These are phyloP conservation scores for Prunella strophiata DNA, from an alignment of 2,797 vertebrate genomes.

Conservation along the genomic window DNA sequence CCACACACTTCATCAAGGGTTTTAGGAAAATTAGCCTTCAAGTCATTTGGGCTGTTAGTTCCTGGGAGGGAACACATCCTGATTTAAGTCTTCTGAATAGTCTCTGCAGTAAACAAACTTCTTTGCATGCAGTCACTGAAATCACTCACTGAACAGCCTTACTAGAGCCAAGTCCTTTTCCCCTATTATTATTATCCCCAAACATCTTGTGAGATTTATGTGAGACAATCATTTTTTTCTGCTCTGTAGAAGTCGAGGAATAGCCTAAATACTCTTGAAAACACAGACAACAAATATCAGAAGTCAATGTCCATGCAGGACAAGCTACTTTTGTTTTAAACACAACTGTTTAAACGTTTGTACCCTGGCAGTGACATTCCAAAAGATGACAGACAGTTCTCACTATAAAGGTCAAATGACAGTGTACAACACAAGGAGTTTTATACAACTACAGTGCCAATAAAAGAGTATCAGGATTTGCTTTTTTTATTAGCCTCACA, in stretches of 20 bases:
- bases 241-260: neutral
- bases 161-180: neutral
- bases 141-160: neutral
- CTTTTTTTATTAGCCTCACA: neutral
- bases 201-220: neutral
- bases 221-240: neutral
- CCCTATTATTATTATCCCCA: neutral
- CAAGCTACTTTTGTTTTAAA: neutral
- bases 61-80: neutral
- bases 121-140: neutral
- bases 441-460: neutral
- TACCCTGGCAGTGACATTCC: neutral
- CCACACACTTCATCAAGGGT: neutral
- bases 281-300: neutral
- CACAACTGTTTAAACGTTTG: neutral
- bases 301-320: neutral
- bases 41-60: neutral
- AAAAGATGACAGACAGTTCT: neutral
- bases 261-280: neutral
- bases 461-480: neutral
- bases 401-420: neutral
- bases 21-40: neutral
- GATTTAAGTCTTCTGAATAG: neutral
- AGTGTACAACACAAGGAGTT: neutral
- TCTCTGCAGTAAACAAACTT: neutral